phyloP scores from a whole-genome alignment of 1,140 invertebrate species.

The Ditylenchus dipsaci region DNA sequence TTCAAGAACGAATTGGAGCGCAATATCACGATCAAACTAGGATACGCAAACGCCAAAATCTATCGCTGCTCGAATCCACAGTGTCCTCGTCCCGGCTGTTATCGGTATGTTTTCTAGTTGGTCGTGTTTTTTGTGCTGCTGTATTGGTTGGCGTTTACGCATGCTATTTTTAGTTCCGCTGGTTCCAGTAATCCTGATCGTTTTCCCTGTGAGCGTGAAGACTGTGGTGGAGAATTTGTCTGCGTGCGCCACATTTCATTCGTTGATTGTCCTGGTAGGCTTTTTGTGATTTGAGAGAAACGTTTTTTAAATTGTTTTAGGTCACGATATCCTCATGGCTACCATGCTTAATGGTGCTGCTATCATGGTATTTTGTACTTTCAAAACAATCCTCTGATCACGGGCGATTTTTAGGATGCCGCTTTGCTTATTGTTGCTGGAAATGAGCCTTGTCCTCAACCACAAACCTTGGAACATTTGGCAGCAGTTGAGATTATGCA shows the following conservation, averaged over 20 bases:
- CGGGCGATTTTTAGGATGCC: too few relatives aligned
- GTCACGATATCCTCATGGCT: constrained; percentile 99
- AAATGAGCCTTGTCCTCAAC: constrained; percentile 97
- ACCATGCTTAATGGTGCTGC: constrained; percentile 99
- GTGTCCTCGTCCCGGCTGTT: constrained; percentile 87
- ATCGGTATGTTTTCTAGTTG: constrained; percentile 68
- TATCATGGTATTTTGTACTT: constrained; percentile 74
- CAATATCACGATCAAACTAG: constrained; percentile 99
- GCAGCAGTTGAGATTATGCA: constrained; percentile 99
- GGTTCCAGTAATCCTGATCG: constrained; percentile 68
- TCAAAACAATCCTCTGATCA: neutral
- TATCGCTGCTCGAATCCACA: constrained; percentile 94
- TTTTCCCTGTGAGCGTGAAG: constrained; percentile 81
- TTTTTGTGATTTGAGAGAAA: too few relatives aligned
- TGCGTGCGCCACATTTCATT: constrained; percentile 81
- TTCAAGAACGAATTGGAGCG: constrained; percentile 98
- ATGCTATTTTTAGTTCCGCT: constrained; percentile 62
- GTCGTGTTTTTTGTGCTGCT: too few relatives aligned
- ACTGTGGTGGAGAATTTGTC: constrained; percentile 70
- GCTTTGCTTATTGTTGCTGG: constrained; percentile 89
- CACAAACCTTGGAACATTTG: constrained; percentile 97
- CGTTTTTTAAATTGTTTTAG: too few relatives aligned
- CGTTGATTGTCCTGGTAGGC: constrained; percentile 84
- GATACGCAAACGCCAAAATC: constrained; percentile 87
- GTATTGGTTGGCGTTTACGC: too few relatives aligned